phyloP scores from a whole-genome alignment of 2,113 vertebrate genomes.

The Acanthisitta chloris region DNA sequence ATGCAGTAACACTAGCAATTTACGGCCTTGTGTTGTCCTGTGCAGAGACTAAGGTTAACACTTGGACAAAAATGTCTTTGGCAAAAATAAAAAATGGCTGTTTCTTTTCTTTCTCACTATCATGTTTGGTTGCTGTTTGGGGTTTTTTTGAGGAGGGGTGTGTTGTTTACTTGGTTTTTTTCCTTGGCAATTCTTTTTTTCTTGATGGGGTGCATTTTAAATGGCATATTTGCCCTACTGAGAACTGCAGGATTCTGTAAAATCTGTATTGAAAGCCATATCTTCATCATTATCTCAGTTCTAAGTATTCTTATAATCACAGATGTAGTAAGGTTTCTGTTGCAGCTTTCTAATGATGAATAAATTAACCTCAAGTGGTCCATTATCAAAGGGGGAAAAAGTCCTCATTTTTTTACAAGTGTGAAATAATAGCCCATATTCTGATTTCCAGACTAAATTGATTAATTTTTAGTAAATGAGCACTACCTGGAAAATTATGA shows the following conservation, averaged over 20 bases:
- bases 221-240: not conserved
- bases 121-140: no score
- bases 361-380: slow-evolving; percentile 27
- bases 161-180: no score
- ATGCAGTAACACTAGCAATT: not conserved
- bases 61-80: no score
- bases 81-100: not conserved
- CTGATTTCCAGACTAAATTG: not conserved
- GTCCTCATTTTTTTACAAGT: not conserved
- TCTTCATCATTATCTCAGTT: not conserved
- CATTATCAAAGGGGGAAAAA: not conserved
- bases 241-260: not conserved
- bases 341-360: not conserved
- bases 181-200: not conserved
- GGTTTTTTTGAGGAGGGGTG: no score
- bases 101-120: not conserved
- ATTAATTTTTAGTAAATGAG: not conserved
- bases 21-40: not conserved
- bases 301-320: slow-evolving; percentile 11
- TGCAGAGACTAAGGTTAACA: not conserved
- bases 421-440: not conserved
- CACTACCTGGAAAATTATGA: not conserved
- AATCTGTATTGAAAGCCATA: not conserved
- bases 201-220: not conserved
- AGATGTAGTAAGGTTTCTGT: not conserved